A percentile compares a stretch with the other conserved stretches of the same genome.
Evolutionary conservation across 2,113 vertebrate genomes (phyloP).

Genomic region (Pangasianodon gigas): DNA sequence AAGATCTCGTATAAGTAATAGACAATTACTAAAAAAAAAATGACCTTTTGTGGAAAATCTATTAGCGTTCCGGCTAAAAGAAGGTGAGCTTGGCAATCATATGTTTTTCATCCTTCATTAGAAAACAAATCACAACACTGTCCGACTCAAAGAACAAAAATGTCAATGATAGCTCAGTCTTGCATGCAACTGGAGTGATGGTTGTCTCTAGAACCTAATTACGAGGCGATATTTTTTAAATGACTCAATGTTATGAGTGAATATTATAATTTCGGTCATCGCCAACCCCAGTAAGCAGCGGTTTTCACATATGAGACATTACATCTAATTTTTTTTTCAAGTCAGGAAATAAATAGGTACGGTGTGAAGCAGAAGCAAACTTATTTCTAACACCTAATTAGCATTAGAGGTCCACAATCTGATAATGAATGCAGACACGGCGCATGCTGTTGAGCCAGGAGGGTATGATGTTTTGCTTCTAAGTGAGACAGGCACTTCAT

Average conservation of each 20-base stretch:
- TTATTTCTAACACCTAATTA: slow-evolving; percentile 23
- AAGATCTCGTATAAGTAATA: not conserved
- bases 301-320: not conserved
- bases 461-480: not conserved
- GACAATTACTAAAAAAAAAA: not conserved
- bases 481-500: slow-evolving; percentile 7
- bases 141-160: slow-evolving; percentile 32
- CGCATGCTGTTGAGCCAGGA: not conserved
- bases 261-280: slow-evolving; percentile 9
- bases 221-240: slow-evolving; percentile 24
- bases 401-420: slow-evolving; percentile 3
- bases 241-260: slow-evolving; percentile 10
- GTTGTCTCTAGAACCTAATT: slow-evolving; percentile 11
- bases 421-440: not conserved
- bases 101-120: slow-evolving; percentile 13
- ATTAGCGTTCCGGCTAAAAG: not conserved
- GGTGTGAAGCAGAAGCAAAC: slow-evolving; percentile 4
- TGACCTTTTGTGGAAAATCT: not conserved
- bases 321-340: not conserved
- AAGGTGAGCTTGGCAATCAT: not conserved
- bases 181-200: slow-evolving; percentile 10
- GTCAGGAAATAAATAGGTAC: not conserved
- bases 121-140: slow-evolving; percentile 24
- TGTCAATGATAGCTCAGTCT: slow-evolving; percentile 21
- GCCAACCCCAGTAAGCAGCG: not conserved